Base-by-base conservation (phyloP, 1,140 invertebrate species). In the Nasonia vitripennis region DNA sequence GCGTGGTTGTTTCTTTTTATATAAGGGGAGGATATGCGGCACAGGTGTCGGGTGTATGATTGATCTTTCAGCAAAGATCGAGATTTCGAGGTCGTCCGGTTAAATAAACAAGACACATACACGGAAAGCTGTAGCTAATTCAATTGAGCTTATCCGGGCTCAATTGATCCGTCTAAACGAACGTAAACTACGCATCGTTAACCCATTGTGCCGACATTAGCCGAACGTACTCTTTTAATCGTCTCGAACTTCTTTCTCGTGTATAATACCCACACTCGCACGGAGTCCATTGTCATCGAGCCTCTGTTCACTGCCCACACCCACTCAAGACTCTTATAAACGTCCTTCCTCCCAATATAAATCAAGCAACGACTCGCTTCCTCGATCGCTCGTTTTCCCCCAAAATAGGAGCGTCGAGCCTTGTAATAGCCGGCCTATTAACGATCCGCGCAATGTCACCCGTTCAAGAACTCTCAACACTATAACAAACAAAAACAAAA, bases 321-420 rank as follows among this genome's bases (percentile, higher is more conserved):
- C 81, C 70, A 62, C 20, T 34, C 23, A 11, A 45, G 45, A 17
- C n/a, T 62, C 51, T 62, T 62, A 17, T 14, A 14, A 4, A 20
- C 55, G 82, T 78, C 82, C 82, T 71, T 84, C 82, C 34, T 11
- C 5, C 62, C 62, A 27, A 41, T 48, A 83, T 78, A 45, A 74
- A 83, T 73, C 81, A 83, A 83, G 55, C 34, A 31, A 20, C 34
- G 10, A 34, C 23, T 70, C 67, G 68, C 27, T 71, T 71, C 68
- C 23, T 71, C 68, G 68, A 12, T 12, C 55, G 12, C 27, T 27
- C 82, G 11, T 79, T 79, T 79, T 62, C 81, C 45, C 45, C 62
- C 48, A 79, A 79, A 83, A 84, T 71, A 73, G 77, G 83, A 84
- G 83, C 37, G 83, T 2, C 68, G 45, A 41, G 31, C 31, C 73